Base-by-base conservation (phyloP, 2,113 vertebrate genomes). In the Gallinago jamesoni region DNA sequence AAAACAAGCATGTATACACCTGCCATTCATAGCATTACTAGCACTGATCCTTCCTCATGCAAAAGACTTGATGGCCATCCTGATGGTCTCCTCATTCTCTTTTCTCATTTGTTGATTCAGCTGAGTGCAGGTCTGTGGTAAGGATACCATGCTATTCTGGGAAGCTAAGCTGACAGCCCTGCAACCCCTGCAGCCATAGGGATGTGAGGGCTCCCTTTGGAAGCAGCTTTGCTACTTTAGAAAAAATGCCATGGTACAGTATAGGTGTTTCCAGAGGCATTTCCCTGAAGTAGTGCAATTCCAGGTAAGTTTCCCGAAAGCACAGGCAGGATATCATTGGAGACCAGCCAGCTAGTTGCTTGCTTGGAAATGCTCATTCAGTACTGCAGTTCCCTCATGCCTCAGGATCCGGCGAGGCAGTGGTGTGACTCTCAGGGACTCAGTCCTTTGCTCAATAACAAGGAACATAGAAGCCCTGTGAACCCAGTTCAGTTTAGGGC, bases 1-100 rank as follows among this genome's bases (percentile, higher is more conserved):
- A 59, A 66, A 31, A 3, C 19, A 45, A 43, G 13, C 1, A 2
- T 3, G 1, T 13, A 7, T n/a, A n/a, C 23, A 39, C 18, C 9
- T 87, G 33, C 30, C 17, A n/a, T 52, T 78, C 25, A 8, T 7
- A 33, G 14, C 15, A 33, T 31, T 57, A 9, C 37, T 87, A 37
- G 31, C 50, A 27, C 33, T 27, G 52, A 12, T 74, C 16, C 43
- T 73, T 79, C 1, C 1, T 41, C 2, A 5, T 70, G 37, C 25
- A 63, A 15, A 67, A 39, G 48, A 35, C 23, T 39, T 0, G 0
- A 4, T 31, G 30, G 37, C 48, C 45, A 8, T 56, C 22, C 25
- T n/a, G n/a, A 22, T 23, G 14, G 8, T 64, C 39, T 77, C 64
- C 39, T 78, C 21, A 27, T 89, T 80, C 19, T 87, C 27, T 72